phyloP scores from a whole-genome alignment of 2,113 vertebrate species.

The Ctenodactylus gundi region DNA sequence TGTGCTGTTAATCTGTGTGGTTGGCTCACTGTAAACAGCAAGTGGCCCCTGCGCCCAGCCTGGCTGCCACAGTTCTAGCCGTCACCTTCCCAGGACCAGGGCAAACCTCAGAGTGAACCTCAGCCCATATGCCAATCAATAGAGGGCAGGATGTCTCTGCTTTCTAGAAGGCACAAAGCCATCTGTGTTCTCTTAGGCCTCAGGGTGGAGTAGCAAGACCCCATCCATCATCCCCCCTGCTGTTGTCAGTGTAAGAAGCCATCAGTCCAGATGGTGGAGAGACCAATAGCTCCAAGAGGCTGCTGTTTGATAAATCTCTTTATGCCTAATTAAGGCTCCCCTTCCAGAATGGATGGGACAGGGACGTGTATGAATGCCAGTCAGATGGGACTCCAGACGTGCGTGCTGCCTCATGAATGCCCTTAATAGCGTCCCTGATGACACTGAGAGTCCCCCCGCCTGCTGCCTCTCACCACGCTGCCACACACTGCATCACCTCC shows the following conservation, averaged over 20 bases:
- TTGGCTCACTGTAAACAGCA: not conserved
- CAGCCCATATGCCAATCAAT: not conserved
- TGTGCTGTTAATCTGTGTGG: not conserved
- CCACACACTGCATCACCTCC: not conserved
- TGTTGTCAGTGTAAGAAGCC: not conserved
- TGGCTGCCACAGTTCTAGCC: not conserved
- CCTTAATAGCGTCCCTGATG: not conserved
- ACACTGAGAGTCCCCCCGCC: not conserved
- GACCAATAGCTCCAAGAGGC: conserved; percentile 36
- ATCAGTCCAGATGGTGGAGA: conserved; percentile 76
- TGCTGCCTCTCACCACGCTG: not conserved
- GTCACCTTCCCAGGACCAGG: not conserved
- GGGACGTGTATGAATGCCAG: not conserved
- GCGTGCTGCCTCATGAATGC: fast-evolving
- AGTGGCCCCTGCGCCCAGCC: not conserved
- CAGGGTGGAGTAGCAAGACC: not conserved
- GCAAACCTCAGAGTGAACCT: not conserved
- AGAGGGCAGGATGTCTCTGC: not conserved
- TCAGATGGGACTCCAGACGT: conserved; percentile 64
- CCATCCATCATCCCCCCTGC: not conserved
- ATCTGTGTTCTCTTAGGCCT: not conserved
- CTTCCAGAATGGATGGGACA: conserved; percentile 62
- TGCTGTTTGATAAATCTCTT: conserved; percentile 77
- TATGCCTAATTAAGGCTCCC: conserved; percentile 73
- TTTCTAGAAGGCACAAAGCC: not conserved